Conservation (phyloP, 2,888 invertebrate species). For the Leucophenga maculata region DNA sequence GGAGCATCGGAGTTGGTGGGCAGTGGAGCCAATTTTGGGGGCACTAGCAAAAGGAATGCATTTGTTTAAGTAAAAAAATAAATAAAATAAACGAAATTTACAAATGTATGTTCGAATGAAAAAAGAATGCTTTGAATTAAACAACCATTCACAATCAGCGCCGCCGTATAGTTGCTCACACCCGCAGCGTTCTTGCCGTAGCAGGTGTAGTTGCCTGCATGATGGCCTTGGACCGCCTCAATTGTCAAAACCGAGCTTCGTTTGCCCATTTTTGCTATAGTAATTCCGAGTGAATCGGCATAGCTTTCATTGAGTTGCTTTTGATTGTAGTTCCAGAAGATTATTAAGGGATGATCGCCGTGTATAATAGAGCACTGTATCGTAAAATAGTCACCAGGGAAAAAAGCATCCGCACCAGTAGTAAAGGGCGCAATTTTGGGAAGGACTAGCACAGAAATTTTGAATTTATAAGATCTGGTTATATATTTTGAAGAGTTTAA, state of each 20-base stretch:
- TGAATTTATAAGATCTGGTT: neutral
- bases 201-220: constrained; percentile 84
- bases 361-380: constrained; percentile 81
- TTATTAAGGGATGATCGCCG: constrained; percentile 84
- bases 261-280: constrained; percentile 72
- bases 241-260: constrained; percentile 77
- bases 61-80: constrained; percentile 17
- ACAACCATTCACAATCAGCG: constrained; percentile 81
- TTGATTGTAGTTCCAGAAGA: constrained; percentile 81
- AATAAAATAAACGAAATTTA: constrained; percentile 33
- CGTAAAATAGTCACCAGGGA: constrained; percentile 78
- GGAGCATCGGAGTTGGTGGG: constrained; percentile 77
- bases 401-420: constrained; percentile 81
- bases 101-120: too few relatives aligned
- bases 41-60: constrained; percentile 71
- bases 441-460: constrained; percentile 75
- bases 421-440: constrained; percentile 85
- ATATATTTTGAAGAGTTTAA: neutral
- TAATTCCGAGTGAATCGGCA: constrained; percentile 63
- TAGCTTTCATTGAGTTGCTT: constrained; percentile 75
- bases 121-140: too few relatives aligned
- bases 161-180: constrained; percentile 77
- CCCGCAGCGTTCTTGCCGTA: constrained; percentile 77
- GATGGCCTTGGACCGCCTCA: constrained; percentile 76
- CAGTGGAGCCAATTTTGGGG: constrained; percentile 78